Evolutionary conservation across 92 coral and sea anemone genomes (phyloP), one percentile per base, ranked within the genome.

Genomic region (Epizoanthus ramosus): DNA sequence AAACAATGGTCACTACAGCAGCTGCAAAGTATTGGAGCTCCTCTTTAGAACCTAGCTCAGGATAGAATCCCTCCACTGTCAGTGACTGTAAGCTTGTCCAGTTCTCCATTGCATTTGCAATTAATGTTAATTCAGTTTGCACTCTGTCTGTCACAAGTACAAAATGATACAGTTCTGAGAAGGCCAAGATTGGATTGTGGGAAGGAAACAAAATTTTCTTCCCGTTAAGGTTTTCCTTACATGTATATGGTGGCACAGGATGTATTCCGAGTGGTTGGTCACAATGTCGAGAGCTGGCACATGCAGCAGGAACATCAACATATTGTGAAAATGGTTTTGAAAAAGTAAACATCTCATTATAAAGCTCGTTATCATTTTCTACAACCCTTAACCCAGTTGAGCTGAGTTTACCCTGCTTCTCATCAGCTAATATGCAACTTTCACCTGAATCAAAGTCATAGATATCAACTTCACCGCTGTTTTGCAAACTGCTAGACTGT

Each of bases 71-170:
- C 8, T 58, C 14, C 2, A 77, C 16, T 41, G 41, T 41, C 2
- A 77, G 70, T 41, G 82, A 77, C 56, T 60, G 58, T 16, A 77
- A 69, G 23, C 63, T 39, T 4, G 33, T 77, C 37, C 57, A 77
- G 5, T 10, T 3, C 13, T 24, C 22, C 13, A 77, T 70, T 22
- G 57, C 71, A n/a, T 77, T 41, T 2, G 82, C 16, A 59, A 77
- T 19, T 6, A 21, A 35, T 61, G 22, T 35, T 23, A 75, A 15
- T 23, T 56, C 53, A 75, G n/a, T 35, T 31, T 5, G 37, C 52
- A 60, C 17, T 12, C 63, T 14, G 8, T 47, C 25, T 39, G 52
- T 22, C 6, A 59, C 82, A 37, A 77, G 57, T 14, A 77, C 68
- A 60, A 77, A 47, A 77, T 77, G 57, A 31, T 28, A 41, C 52